These are phyloP conservation scores for Phylloscopus trochiloides DNA, from an alignment of 2,113 vertebrate genomes.

Conservation along the genomic window DNA sequence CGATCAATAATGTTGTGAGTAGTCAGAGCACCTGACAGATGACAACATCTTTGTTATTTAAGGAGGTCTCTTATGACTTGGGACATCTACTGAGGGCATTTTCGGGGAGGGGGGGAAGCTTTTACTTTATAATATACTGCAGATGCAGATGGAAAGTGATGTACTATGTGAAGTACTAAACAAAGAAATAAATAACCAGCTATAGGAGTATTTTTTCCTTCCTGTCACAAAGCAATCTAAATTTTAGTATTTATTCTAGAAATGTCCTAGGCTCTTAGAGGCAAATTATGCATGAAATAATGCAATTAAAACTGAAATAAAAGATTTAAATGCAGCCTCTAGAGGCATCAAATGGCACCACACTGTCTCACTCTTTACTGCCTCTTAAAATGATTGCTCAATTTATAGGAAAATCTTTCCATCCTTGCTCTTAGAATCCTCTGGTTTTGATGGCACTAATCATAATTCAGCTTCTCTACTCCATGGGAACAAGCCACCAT, in stretches of 20 bases:
- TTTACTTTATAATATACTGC: constrained; percentile 37
- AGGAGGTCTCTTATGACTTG: neutral
- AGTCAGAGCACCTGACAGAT: constrained; percentile 39
- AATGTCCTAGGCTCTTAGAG: constrained; percentile 41
- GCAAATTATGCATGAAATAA: constrained; percentile 64
- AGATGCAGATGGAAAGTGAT: constrained; percentile 37
- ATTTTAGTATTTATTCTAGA: constrained; percentile 49
- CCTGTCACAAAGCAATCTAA: constrained; percentile 42
- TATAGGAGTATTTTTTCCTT: neutral
- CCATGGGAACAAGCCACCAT: neutral
- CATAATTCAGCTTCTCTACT: neutral
- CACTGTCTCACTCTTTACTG: constrained; percentile 36
- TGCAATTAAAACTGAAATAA: constrained; percentile 62
- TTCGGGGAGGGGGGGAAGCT: neutral
- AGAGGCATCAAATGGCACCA: constrained; percentile 44
- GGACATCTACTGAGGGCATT: neutral
- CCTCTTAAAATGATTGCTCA: constrained; percentile 37
- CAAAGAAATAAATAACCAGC: constrained; percentile 55
- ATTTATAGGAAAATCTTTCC: constrained; percentile 46
- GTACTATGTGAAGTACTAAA: constrained; percentile 15
- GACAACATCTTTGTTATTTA: constrained; percentile 57
- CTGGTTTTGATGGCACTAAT: neutral
- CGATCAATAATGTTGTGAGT: neutral
- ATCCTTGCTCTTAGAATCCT: neutral
- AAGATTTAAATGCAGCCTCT: constrained; percentile 56